Percentiles rank a stretch among this genome's conserved stretches.
Evolutionary conservation across 2,113 vertebrate genomes (phyloP).

Genomic region (Sorex fumeus): DNA sequence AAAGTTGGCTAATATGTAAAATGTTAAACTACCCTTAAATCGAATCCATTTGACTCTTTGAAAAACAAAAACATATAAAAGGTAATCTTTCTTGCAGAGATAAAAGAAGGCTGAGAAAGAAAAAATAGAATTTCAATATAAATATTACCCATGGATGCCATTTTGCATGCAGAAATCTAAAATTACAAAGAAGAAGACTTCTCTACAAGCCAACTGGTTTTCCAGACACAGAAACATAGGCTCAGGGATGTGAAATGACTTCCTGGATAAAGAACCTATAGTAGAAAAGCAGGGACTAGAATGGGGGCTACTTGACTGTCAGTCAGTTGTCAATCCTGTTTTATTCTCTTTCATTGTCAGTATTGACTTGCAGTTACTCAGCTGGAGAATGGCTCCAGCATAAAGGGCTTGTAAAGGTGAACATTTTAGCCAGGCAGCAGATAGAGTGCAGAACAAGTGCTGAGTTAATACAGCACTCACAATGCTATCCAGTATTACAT

Average conservation of each 20-base stretch:
- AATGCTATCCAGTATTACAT: background rate
- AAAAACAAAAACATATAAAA: background rate
- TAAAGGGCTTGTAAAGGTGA: background rate
- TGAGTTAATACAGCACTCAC: background rate
- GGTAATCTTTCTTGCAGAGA: background rate
- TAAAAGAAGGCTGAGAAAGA: conserved; percentile 16
- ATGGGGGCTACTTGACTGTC: background rate
- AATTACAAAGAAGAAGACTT: background rate
- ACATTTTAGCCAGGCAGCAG: background rate
- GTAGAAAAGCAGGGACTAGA: background rate
- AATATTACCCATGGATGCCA: background rate
- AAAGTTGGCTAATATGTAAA: conserved; percentile 21
- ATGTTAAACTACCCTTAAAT: conserved; percentile 23
- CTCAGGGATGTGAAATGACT: background rate
- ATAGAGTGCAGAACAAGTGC: background rate
- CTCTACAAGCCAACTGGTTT: background rate
- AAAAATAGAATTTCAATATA: conserved; percentile 32
- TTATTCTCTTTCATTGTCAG: background rate
- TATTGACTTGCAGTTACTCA: background rate
- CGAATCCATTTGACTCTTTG: background rate
- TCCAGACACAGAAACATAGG: background rate
- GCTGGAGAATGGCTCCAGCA: background rate
- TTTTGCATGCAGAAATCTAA: conserved; percentile 42
- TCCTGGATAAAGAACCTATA: background rate
- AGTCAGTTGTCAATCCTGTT: background rate